These are phyloP conservation scores for Melanotaenia pygmaea DNA, from an alignment of 2,797 vertebrate genomes.

Conservation along the genomic window DNA sequence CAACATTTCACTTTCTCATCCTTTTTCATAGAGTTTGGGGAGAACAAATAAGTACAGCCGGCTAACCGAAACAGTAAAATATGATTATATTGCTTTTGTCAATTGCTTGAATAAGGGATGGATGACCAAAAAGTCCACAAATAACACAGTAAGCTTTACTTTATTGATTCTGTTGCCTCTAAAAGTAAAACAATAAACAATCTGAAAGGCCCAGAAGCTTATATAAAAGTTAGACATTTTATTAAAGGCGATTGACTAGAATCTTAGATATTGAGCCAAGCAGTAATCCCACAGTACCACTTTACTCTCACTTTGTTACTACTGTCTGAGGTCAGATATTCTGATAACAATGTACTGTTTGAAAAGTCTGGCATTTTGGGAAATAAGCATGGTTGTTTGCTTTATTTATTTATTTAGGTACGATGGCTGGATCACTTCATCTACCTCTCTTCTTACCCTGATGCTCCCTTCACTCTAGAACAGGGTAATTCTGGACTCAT, in stretches of 20 bases:
- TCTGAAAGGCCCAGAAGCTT: constrained; percentile 12
- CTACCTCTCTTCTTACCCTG: too few relatives aligned
- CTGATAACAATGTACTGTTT: neutral
- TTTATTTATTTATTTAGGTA: neutral
- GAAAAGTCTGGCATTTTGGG: neutral
- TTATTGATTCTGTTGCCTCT: constrained; percentile 16
- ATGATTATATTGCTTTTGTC: neutral
- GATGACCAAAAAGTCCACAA: neutral
- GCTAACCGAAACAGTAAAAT: constrained; percentile 3
- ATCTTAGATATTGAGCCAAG: neutral
- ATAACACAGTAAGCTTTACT: constrained; percentile 8
- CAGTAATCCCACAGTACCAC: neutral
- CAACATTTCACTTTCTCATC: neutral
- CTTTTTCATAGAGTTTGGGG: neutral
- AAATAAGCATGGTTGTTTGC: neutral
- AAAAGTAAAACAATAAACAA: constrained; percentile 13
- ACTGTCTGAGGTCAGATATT: neutral
- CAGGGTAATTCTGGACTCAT: too few relatives aligned
- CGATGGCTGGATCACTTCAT: too few relatives aligned
- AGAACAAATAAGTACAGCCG: constrained; percentile 6
- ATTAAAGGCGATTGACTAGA: constrained; percentile 8
- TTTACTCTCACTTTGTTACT: constrained; percentile 1
- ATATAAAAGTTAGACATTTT: neutral
- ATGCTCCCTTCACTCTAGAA: too few relatives aligned
- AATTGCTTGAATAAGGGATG: neutral